A percentile compares a stretch with the other conserved stretches of the same genome.
These are phyloP conservation scores for Eumerus sabulonum DNA, from an alignment of 2,888 invertebrate species.

Conservation along the genomic window DNA sequence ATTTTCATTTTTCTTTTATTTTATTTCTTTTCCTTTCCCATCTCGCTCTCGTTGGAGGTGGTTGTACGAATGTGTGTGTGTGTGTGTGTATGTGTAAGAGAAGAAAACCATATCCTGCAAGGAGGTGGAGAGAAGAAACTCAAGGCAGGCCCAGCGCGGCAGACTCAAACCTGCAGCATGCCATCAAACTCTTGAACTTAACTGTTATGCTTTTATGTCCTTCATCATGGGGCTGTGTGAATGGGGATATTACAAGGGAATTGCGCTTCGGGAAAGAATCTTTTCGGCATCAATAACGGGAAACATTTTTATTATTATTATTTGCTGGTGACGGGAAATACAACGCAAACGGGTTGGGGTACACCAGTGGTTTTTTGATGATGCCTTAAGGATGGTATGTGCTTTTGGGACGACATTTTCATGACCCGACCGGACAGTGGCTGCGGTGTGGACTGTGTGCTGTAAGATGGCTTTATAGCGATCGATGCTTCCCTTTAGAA, in stretches of 20 bases:
- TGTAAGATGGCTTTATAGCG: neutral
- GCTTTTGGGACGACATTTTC: slow-evolving; percentile 16
- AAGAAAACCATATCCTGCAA: slow-evolving; percentile 44
- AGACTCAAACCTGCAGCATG: slow-evolving; percentile 19
- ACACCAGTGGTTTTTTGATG: too few relatives aligned
- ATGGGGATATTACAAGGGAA: slow-evolving; percentile 52
- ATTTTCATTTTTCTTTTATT: slow-evolving; percentile 26
- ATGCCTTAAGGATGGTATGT: slow-evolving; percentile 1
- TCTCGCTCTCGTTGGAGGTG: slow-evolving; percentile 30
- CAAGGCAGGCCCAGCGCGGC: slow-evolving; percentile 15
- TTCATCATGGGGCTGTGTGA: slow-evolving; percentile 32
- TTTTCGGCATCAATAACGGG: slow-evolving; percentile 61
- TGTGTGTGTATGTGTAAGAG: slow-evolving; percentile 30
- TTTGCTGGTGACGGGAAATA: slow-evolving; percentile 19
- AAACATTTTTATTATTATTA: slow-evolving; percentile 64
- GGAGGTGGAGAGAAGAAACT: slow-evolving; percentile 37
- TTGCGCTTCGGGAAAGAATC: slow-evolving; percentile 47
- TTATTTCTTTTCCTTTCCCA: slow-evolving; percentile 2
- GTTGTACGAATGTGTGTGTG: slow-evolving; percentile 49
- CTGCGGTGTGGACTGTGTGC: slow-evolving; percentile 4
- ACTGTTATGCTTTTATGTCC: slow-evolving; percentile 67
- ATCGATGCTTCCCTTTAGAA: too few relatives aligned
- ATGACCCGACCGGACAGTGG: slow-evolving; percentile 14
- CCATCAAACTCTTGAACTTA: slow-evolving; percentile 58
- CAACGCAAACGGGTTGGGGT: slow-evolving; percentile 3